These are phyloP conservation scores for Dysidea cf. avara DNA, from an alignment of 37 sponge, comb jelly and placozoan genomes.

Conservation along the genomic window DNA sequence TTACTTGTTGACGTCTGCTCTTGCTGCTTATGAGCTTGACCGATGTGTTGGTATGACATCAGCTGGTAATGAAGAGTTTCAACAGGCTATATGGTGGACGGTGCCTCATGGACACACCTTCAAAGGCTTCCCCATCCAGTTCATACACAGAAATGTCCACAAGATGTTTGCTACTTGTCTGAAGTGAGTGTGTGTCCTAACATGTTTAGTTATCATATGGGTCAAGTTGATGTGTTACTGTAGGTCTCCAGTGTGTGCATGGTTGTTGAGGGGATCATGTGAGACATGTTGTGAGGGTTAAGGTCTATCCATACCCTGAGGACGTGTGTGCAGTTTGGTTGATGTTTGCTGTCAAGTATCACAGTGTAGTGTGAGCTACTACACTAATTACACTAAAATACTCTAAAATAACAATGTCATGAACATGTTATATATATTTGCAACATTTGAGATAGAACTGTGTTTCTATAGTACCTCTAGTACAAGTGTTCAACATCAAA, in stretches of 20 bases:
- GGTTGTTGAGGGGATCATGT: constrained; percentile 88
- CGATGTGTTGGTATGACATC: constrained; percentile 65
- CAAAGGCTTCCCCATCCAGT: constrained; percentile 97
- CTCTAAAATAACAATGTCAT: no score
- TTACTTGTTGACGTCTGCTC: constrained; percentile 86
- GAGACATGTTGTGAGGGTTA: constrained; percentile 75
- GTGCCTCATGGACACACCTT: constrained; percentile 93
- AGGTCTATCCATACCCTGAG: constrained; percentile 85
- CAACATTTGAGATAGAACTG: no score
- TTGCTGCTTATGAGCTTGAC: constrained; percentile 91
- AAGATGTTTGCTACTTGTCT: constrained; percentile 78
- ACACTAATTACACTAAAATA: no score
- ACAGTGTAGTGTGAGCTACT: constrained; percentile 72
- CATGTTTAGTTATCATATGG: no score
- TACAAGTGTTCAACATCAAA: no score
- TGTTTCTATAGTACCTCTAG: no score
- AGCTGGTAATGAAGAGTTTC: constrained; percentile 89
- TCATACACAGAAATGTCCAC: constrained; percentile 64
- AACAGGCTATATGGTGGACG: constrained; percentile 75
- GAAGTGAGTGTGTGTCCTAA: constrained; percentile 58
- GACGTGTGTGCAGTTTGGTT: constrained; percentile 90
- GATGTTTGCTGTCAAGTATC: constrained; percentile 94
- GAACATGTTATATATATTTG: no score
- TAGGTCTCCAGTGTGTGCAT: constrained; percentile 89
- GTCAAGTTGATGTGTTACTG: no score